Evolutionary conservation across 2,113 vertebrate genomes (phyloP).

Genomic region (Delphinapterus leucas): DNA sequence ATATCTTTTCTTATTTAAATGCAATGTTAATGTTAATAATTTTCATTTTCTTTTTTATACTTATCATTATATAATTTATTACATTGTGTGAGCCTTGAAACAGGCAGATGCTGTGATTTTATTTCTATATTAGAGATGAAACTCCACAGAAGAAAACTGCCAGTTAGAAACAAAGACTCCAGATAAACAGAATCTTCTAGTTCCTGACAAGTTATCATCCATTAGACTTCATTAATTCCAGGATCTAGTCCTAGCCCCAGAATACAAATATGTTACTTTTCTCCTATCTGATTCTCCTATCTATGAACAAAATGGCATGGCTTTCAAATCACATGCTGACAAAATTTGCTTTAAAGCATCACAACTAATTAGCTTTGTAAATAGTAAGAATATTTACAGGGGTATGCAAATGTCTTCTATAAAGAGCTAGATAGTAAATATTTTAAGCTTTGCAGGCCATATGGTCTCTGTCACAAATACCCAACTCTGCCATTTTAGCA

Average conservation of each 20-base stretch:
- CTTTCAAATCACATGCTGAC: not conserved
- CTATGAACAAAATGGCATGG: not conserved
- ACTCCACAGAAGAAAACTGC: not conserved
- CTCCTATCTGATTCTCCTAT: not conserved
- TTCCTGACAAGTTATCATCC: not conserved
- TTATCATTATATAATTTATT: not conserved
- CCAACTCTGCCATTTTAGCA: not conserved
- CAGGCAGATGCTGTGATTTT: not conserved
- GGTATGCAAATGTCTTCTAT: not conserved
- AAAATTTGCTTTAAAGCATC: not conserved
- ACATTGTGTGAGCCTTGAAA: not conserved
- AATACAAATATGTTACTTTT: not conserved
- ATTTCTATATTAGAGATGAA: not conserved
- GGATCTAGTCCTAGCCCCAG: not conserved
- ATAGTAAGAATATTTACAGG: not conserved
- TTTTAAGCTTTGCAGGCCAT: not conserved
- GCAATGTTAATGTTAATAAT: not conserved
- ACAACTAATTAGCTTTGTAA: not conserved
- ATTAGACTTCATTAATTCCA: not conserved
- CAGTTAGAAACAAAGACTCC: not conserved
- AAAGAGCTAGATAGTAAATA: not conserved
- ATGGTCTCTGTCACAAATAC: not conserved
- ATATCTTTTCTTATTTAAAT: not conserved
- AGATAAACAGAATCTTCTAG: not conserved
- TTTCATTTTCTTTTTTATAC: not conserved